Base-by-base conservation (phyloP, 2,888 invertebrate genomes). In the Tinea semifulvella region DNA sequence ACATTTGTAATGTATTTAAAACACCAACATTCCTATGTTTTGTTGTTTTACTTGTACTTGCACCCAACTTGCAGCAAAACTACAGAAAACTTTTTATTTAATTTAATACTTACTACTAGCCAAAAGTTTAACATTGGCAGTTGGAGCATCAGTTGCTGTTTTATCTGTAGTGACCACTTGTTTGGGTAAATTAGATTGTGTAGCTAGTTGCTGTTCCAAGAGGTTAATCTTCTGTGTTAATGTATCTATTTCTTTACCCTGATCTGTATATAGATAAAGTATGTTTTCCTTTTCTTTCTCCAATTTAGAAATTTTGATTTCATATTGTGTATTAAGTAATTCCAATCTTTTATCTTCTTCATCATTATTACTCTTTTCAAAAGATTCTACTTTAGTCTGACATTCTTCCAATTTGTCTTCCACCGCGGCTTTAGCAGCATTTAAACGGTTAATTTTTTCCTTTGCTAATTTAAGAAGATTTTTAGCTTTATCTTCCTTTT, bases 51-150 rank as follows among this genome's bases (percentile, higher is more conserved):
- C n/a, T n/a, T n/a, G n/a, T n/a, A n/a, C n/a, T n/a, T n/a, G n/a
- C n/a, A n/a, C n/a, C n/a, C n/a, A n/a, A n/a, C n/a, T n/a, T n/a
- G n/a, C n/a, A n/a, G n/a, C n/a, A n/a, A n/a, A n/a, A n/a, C n/a
- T n/a, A n/a, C n/a, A n/a, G n/a, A n/a, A n/a, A n/a, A n/a, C n/a
- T n/a, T n/a, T n/a, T n/a, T 22, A 8, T 8, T 22, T 7, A 5
- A 22, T 31, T 11, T 42, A n/a, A n/a, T n/a, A n/a, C n/a, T n/a
- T n/a, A n/a, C n/a, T 82, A 55, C 93, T 93, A 2, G 96, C 91
- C 90, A 96, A 94, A 0, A 96, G 96, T 66, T 94, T 94, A 35
- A 96, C 96, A 63, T 96, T 96, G 4, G 96, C 96, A 1, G 95
- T 96, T 0, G 85, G 85, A 6, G 86, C 84, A 22, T 86, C 86